Evolutionary conservation across 2,113 vertebrate species (phyloP).

Genomic region (Capreolus pygargus): DNA sequence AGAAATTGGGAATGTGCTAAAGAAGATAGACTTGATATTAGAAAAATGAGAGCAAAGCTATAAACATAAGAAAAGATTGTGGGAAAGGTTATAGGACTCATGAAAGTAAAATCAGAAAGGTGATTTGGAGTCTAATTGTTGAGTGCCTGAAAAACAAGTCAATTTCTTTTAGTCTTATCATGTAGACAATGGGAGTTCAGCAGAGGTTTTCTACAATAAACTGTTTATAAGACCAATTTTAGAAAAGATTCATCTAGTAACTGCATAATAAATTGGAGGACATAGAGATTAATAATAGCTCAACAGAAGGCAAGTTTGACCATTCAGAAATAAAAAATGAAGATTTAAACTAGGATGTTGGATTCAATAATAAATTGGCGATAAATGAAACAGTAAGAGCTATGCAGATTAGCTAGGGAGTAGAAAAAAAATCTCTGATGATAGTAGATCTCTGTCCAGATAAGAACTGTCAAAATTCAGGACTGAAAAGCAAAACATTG

Average conservation of each 20-base stretch:
- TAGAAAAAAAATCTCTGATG: not conserved
- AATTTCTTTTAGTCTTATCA: not conserved
- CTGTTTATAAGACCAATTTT: not conserved
- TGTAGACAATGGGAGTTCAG: not conserved
- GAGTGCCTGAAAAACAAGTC: not conserved
- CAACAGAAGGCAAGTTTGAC: not conserved
- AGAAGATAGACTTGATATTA: not conserved
- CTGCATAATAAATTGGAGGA: not conserved
- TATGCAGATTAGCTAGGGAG: not conserved
- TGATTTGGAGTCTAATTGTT: not conserved
- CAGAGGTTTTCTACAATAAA: not conserved
- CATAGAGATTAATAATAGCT: not conserved
- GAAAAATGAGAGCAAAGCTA: not conserved
- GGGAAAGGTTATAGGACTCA: not conserved
- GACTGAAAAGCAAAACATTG: not conserved
- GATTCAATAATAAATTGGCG: not conserved
- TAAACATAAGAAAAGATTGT: not conserved
- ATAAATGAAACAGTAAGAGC: not conserved
- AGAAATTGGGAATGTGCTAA: not conserved
- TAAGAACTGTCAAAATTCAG: not conserved
- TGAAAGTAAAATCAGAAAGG: not conserved
- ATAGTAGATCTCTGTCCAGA: not conserved
- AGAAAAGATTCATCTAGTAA: not conserved
- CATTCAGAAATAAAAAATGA: not conserved
- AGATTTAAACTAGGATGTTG: not conserved